Evolutionary conservation across 2,113 vertebrate genomes (phyloP).

Genomic region (Gallinago jamesoni): DNA sequence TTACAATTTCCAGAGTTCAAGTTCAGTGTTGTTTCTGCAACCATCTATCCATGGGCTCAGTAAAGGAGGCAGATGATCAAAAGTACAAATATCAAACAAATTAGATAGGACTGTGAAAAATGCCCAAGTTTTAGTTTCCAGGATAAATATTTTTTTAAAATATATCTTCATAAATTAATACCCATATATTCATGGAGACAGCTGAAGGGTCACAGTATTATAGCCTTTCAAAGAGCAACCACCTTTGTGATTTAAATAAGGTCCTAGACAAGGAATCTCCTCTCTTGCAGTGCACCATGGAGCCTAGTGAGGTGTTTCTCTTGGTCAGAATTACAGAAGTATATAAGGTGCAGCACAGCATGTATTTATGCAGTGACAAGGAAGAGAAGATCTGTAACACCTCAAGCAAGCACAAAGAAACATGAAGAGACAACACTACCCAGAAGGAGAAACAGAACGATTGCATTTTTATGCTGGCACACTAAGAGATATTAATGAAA

Average conservation of each 20-base stretch:
- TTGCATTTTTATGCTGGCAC: neutral
- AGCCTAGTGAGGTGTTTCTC: neutral
- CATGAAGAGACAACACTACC: neutral
- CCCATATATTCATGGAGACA: neutral
- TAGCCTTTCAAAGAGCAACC: neutral
- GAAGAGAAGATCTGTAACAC: neutral
- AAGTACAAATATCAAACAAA: neutral
- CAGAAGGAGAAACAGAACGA: neutral
- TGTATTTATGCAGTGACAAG: neutral
- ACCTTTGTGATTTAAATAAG: neutral
- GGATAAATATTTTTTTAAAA: neutral
- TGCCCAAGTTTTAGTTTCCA: neutral
- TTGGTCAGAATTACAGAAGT: neutral
- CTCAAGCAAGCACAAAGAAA: neutral
- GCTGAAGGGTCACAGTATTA: neutral
- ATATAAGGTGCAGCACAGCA: rapidly evolving
- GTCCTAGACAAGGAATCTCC: neutral
- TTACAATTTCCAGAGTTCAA: neutral
- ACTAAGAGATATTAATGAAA: neutral
- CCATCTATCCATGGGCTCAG: neutral
- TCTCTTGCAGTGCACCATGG: neutral
- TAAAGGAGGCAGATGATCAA: neutral
- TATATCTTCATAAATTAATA: neutral
- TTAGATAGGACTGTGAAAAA: neutral
- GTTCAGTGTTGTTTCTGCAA: neutral